Conservation (phyloP, 1,140 invertebrate species). For the Euwallacea similis region DNA sequence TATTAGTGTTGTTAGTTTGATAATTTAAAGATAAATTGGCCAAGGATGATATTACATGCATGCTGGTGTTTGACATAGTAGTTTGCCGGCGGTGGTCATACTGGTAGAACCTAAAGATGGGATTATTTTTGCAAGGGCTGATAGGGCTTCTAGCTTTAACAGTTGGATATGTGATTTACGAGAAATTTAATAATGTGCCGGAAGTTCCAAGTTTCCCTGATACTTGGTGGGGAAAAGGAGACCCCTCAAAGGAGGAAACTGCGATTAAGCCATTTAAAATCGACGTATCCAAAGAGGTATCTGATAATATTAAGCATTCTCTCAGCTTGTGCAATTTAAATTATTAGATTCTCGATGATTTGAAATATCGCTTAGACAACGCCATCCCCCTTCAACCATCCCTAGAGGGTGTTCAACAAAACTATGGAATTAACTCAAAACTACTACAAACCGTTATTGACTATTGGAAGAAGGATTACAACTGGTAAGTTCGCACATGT, state of each 20-base stretch:
- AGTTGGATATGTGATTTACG: conserved; percentile 10
- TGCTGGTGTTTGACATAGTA: no score
- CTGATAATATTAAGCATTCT: background rate
- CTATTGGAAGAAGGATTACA: conserved; percentile 75
- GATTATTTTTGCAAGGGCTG: background rate
- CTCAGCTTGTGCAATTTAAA: background rate
- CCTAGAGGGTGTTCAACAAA: conserved; percentile 67
- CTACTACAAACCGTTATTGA: conserved; percentile 71
- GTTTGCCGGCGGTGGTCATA: no score
- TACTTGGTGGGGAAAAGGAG: conserved; percentile 56
- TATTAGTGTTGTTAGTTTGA: no score
- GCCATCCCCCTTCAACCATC: conserved; percentile 60
- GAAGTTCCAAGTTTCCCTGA: conserved; percentile 41
- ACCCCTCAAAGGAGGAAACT: conserved; percentile 49
- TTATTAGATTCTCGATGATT: conserved; percentile 62
- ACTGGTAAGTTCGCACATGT: conserved; percentile 75
- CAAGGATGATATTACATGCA: no score
- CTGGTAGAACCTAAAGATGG: background rate
- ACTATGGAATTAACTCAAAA: conserved; percentile 76
- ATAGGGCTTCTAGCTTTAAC: background rate
- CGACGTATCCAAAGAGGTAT: conserved; percentile 52
- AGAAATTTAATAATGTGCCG: conserved; percentile 23
- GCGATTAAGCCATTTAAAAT: conserved; percentile 58
- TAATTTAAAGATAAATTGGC: no score
- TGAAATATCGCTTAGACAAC: conserved; percentile 62